These are phyloP conservation scores for Spongilla lacustris DNA, from an alignment of 37 sponge, comb jelly and placozoan genomes.

Conservation along the genomic window DNA sequence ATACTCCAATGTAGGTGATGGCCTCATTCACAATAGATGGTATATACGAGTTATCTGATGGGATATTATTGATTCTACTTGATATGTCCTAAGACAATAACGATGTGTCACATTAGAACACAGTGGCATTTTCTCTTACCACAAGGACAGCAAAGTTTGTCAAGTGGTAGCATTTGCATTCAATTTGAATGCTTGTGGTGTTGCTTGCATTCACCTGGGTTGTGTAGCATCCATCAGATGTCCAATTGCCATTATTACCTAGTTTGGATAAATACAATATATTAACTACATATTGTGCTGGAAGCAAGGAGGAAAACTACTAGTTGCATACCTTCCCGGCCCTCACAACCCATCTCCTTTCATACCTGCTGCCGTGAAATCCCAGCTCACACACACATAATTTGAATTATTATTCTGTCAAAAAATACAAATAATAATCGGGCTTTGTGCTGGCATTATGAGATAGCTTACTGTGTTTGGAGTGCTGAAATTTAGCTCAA, in stretches of 20 bases:
- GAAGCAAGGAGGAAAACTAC: too few relatives aligned
- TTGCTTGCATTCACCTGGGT: not conserved
- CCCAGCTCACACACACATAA: slow-evolving; percentile 25
- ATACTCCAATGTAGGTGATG: slow-evolving; percentile 27
- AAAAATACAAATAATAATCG: not conserved
- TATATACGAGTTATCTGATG: not conserved
- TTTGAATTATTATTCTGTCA: slow-evolving; percentile 19
- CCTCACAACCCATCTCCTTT: not conserved
- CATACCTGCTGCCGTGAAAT: slow-evolving; percentile 20
- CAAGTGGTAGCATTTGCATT: slow-evolving; percentile 56
- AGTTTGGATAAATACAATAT: not conserved
- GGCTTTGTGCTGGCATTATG: too few relatives aligned
- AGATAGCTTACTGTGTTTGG: not conserved
- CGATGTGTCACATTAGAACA: not conserved
- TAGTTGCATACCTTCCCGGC: too few relatives aligned
- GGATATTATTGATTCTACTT: not conserved
- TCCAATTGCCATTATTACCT: slow-evolving; percentile 37
- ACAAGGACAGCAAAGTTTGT: slow-evolving; percentile 73
- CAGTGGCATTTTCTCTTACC: slow-evolving; percentile 31
- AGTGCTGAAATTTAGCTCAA: not conserved
- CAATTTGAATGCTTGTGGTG: not conserved
- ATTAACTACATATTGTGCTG: too few relatives aligned
- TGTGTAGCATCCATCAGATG: slow-evolving; percentile 21
- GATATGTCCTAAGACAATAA: slow-evolving; percentile 7
- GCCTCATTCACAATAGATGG: too few relatives aligned